Percentiles rank a stretch among this genome's conserved stretches.
Evolutionary conservation across 2,113 vertebrate species (phyloP).

Genomic region (Calyptomena viridis): DNA sequence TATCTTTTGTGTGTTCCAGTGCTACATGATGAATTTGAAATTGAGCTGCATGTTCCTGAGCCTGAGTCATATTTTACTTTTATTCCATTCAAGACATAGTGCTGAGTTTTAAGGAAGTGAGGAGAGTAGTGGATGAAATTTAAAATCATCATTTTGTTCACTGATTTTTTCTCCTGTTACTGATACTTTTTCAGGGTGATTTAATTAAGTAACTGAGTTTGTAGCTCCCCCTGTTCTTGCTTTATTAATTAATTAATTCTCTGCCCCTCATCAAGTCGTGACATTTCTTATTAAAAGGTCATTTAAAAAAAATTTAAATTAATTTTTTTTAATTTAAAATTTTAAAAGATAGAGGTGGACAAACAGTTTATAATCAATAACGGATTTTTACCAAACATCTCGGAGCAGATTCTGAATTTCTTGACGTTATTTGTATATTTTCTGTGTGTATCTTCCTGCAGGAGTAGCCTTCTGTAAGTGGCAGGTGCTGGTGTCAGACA

Average conservation of each 20-base stretch:
- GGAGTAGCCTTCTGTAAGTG: neutral
- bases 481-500: neutral
- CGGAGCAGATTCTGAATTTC: neutral
- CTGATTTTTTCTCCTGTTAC: neutral
- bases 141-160: neutral
- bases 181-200: neutral
- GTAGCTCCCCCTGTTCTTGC: neutral
- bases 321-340: too few species aligned
- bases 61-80: neutral
- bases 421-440: neutral
- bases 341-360: neutral
- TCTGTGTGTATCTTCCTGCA: neutral
- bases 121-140: neutral
- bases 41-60: neutral
- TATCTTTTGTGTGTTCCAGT: neutral
- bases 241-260: neutral
- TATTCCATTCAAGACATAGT: fast-evolving
- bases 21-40: neutral
- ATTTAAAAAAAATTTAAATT: too few species aligned
- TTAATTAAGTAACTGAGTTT: neutral
- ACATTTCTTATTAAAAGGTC: neutral
- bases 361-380: neutral
- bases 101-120: neutral
- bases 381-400: neutral
- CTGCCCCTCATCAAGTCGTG: neutral